Conservation (phyloP, 2,113 vertebrate genomes). For the Thamnophis sirtalis region DNA sequence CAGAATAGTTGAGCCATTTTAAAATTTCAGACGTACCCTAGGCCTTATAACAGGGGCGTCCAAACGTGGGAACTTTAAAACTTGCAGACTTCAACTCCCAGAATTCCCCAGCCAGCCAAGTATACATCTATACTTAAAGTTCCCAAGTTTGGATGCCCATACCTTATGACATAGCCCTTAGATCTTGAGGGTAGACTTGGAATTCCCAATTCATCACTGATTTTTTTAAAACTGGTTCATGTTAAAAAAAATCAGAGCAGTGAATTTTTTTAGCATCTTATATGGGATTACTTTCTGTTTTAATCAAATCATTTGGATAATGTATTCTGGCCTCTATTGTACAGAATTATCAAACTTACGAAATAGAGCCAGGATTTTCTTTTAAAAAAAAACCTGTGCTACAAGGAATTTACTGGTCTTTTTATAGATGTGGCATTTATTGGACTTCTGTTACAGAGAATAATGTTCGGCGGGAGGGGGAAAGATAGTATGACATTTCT, state of each 20-base stretch:
- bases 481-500: background rate
- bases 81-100: no score
- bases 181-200: no score
- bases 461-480: background rate
- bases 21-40: background rate
- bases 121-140: no score
- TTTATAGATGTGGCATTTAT: background rate
- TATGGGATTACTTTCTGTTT: background rate
- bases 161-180: background rate
- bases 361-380: conserved; percentile 22
- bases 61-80: no score
- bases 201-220: background rate
- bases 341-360: conserved; percentile 36
- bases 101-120: no score
- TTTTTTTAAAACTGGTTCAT: background rate
- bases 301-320: background rate
- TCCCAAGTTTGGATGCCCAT: no score
- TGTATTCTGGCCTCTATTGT: conserved; percentile 20
- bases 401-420: conserved; percentile 28
- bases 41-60: background rate
- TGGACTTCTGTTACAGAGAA: conserved; percentile 39
- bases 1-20: background rate
- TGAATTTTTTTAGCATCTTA: background rate
- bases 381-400: conserved; percentile 13
- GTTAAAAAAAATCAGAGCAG: background rate